These are phyloP conservation scores for Eucidaris tribuloides DNA, from an alignment of 35 echinoderm and acorn worm genomes.

Conservation along the genomic window DNA sequence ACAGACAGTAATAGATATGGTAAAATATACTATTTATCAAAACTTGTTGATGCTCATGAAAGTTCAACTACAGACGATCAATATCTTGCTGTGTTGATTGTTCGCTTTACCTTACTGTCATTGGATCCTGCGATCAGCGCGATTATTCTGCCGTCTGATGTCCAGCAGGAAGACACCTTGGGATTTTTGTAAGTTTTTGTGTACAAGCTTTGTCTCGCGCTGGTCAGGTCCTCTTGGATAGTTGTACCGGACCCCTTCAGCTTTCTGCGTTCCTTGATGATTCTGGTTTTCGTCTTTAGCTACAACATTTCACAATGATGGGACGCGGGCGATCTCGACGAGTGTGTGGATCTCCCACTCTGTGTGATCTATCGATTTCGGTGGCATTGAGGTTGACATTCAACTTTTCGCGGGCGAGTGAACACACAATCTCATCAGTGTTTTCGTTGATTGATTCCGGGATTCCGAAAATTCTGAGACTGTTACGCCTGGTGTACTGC, in stretches of 20 bases:
- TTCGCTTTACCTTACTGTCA: too few relatives aligned
- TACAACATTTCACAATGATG: not conserved
- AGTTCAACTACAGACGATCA: too few relatives aligned
- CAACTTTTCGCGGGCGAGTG: not conserved
- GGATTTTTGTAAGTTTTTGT: too few relatives aligned
- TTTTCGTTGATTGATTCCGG: not conserved
- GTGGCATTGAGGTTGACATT: not conserved
- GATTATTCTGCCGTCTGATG: too few relatives aligned
- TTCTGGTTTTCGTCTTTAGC: not conserved
- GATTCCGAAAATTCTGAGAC: not conserved
- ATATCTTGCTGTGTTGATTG: too few relatives aligned
- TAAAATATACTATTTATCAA: too few relatives aligned
- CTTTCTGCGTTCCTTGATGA: not conserved
- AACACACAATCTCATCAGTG: not conserved
- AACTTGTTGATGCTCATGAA: too few relatives aligned
- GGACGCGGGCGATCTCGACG: not conserved
- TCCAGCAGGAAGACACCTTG: too few relatives aligned
- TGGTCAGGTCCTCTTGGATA: not conserved
- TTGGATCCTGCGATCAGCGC: too few relatives aligned
- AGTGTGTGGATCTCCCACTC: not conserved
- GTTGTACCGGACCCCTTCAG: not conserved
- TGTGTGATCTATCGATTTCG: not conserved
- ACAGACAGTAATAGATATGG: too few relatives aligned
- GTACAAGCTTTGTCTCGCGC: too few relatives aligned
- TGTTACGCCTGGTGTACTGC: not conserved